Evolutionary conservation across 2,113 vertebrate species (phyloP).

Genomic region (Sylvia atricapilla): DNA sequence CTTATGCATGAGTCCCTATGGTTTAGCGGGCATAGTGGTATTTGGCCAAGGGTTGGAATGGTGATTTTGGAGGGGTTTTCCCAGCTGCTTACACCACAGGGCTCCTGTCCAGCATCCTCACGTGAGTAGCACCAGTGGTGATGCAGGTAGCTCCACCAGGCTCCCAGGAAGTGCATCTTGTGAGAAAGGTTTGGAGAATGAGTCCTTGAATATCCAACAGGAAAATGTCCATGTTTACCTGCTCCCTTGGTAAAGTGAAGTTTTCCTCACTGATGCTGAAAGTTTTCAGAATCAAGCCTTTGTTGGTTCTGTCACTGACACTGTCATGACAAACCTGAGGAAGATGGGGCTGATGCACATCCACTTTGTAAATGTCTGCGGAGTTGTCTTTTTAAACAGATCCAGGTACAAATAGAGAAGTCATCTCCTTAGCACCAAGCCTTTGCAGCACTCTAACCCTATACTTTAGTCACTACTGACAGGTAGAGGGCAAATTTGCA

Average conservation of each 20-base stretch:
- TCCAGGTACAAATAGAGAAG: constrained; percentile 19
- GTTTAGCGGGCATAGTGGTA: neutral
- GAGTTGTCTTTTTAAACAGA: neutral
- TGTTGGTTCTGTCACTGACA: constrained; percentile 20
- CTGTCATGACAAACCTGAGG: neutral
- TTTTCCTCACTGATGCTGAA: neutral
- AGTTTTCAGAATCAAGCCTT: constrained; percentile 4
- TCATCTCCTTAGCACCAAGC: constrained; percentile 1
- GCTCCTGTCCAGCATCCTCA: neutral
- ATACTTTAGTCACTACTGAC: constrained; percentile 67
- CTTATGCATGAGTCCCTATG: neutral
- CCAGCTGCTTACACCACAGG: fast-evolving
- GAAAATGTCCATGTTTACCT: neutral
- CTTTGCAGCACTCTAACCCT: constrained; percentile 42
- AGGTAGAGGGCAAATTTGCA: constrained; percentile 84
- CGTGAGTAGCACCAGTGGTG: neutral
- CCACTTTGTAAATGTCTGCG: constrained; percentile 6
- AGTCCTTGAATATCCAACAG: neutral
- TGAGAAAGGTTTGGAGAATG: neutral
- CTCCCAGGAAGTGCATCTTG: neutral
- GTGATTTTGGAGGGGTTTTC: neutral
- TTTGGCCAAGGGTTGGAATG: neutral
- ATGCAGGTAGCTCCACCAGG: neutral
- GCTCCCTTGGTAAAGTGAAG: neutral
- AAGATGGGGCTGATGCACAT: neutral